Percentiles rank a stretch among this genome's conserved stretches.
phyloP scores from a whole-genome alignment of 2,888 invertebrate genomes.

The Troides helena region DNA sequence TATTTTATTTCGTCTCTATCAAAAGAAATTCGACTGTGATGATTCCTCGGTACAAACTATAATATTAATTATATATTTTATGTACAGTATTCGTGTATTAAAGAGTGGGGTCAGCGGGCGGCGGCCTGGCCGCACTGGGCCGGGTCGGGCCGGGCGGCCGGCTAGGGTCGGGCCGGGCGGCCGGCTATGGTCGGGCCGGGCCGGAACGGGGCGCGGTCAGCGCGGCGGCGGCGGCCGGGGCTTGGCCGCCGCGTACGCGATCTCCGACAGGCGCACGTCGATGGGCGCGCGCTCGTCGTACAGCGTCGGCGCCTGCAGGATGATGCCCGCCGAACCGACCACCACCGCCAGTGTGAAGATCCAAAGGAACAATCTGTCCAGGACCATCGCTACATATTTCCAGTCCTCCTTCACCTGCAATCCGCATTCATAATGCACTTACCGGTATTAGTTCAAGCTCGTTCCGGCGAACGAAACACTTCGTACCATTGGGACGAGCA shows the following conservation, averaged over 20 bases:
- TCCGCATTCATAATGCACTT: no score
- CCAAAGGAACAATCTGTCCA: constrained; percentile 97
- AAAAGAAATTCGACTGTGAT: constrained; percentile 77
- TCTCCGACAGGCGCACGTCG: constrained; percentile 93
- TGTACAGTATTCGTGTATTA: constrained; percentile 51
- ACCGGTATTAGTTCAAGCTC: no score
- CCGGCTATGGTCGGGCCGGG: constrained; percentile 46
- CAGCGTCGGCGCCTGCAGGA: constrained; percentile 95
- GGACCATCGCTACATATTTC: constrained; percentile 99
- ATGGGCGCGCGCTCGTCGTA: constrained; percentile 95
- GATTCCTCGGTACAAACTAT: constrained; percentile 70
- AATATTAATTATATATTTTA: constrained; percentile 49
- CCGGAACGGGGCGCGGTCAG: constrained; percentile 24
- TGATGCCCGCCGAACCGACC: constrained; percentile 96
- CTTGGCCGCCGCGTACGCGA: constrained; percentile 93
- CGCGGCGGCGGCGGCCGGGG: constrained; percentile 79
- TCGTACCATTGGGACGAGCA: no score
- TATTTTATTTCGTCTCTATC: constrained; percentile 75
- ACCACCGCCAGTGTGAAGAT: constrained; percentile 97
- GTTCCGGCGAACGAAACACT: no score
- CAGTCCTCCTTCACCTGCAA: constrained; percentile 96
- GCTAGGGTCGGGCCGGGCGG: constrained; percentile 52
- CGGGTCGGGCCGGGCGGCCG: constrained; percentile 52
- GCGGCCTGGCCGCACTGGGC: neutral
- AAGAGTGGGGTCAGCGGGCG: constrained; percentile 31